Percentiles rank a stretch among this genome's conserved stretches.
Conservation (phyloP, 37 sponge, comb jelly and placozoan genomes). For the Beroe forskalii region DNA sequence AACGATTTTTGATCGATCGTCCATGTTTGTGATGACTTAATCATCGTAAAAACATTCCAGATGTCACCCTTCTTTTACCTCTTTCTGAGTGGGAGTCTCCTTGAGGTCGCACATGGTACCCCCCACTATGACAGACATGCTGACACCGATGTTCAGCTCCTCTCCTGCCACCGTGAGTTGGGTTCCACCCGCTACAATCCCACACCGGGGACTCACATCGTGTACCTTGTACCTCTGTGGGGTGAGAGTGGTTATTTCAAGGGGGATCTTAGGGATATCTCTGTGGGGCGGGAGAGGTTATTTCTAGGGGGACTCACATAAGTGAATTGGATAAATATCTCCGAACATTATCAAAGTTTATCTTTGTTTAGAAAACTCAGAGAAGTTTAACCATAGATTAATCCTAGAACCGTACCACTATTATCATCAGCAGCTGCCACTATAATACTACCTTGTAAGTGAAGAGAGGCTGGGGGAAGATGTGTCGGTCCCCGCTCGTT, state of each 20-base stretch:
- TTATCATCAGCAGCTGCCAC: background rate
- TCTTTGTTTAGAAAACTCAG: no score
- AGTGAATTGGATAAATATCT: no score
- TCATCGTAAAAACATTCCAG: no score
- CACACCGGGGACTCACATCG: conserved; percentile 44
- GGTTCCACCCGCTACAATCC: conserved; percentile 42
- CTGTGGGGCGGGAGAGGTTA: no score
- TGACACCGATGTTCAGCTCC: conserved; percentile 46
- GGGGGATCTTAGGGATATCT: no score
- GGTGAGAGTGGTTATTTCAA: no score
- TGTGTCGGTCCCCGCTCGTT: conserved; percentile 12
- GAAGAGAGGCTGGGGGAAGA: background rate
- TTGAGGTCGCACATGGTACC: conserved; percentile 43
- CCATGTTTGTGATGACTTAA: no score
- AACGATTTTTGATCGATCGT: no score
- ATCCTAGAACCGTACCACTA: no score
- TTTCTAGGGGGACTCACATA: no score
- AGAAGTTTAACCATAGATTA: no score
- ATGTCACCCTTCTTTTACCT: background rate
- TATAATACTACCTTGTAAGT: background rate
- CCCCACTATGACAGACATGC: conserved; percentile 7
- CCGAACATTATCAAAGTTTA: no score
- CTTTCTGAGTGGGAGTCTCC: background rate
- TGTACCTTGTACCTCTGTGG: conserved; percentile 13
- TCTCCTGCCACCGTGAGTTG: conserved; percentile 21